phyloP scores from a whole-genome alignment of 2,113 vertebrate species.

The Mohoua ochrocephala region DNA sequence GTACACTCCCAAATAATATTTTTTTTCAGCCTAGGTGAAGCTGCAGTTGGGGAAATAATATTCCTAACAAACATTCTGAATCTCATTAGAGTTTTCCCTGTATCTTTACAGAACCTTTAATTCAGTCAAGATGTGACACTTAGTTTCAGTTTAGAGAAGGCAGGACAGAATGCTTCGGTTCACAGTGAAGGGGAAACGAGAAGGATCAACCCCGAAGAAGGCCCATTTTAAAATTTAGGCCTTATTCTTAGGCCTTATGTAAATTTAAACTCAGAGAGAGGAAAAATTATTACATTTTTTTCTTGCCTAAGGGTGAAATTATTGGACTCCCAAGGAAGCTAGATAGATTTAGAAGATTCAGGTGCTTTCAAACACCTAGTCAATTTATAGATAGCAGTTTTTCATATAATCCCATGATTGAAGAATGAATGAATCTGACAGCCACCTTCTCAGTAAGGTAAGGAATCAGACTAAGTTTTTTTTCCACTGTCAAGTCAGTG shows the following conservation, averaged over 20 bases:
- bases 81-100: neutral
- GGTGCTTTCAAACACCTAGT: neutral
- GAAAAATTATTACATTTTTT: neutral
- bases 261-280: neutral
- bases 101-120: neutral
- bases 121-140: neutral
- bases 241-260: neutral
- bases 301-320: neutral
- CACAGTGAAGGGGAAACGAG: neutral
- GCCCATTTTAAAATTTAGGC: neutral
- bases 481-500: neutral
- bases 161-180: neutral
- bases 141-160: neutral
- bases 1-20: neutral
- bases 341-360: neutral
- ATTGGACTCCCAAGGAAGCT: neutral
- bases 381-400: slow-evolving; percentile 34
- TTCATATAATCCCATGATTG: slow-evolving; percentile 5
- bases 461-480: neutral
- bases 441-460: neutral
- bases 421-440: neutral
- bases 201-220: neutral
- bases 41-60: neutral
- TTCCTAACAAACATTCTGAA: neutral
- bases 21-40: neutral